These are phyloP conservation scores for Toxotes lorentzi DNA, from an alignment of 2,797 vertebrate species.

Conservation along the genomic window DNA sequence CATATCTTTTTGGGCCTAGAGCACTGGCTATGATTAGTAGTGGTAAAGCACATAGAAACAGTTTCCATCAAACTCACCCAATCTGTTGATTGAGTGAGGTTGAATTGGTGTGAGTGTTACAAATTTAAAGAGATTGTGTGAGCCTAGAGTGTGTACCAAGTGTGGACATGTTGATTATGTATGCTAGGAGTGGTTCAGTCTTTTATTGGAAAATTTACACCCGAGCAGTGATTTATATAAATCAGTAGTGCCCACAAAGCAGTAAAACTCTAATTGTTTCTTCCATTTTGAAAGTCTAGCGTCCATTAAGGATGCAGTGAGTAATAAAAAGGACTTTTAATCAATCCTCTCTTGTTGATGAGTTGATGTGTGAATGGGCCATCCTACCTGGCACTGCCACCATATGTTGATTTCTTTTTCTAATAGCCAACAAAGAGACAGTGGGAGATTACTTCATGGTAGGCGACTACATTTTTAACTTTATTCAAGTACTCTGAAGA, in stretches of 20 bases:
- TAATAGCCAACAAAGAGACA: slow-evolving; percentile 66
- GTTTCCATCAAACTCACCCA: slow-evolving; percentile 66
- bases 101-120: slow-evolving; percentile 67
- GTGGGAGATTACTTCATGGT: slow-evolving; percentile 59
- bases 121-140: slow-evolving; percentile 76
- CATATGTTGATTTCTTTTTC: slow-evolving; percentile 82
- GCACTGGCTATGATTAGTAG: slow-evolving; percentile 49
- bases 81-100: slow-evolving; percentile 70
- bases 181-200: slow-evolving; percentile 83
- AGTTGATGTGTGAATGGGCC: slow-evolving; percentile 84
- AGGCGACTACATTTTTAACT: slow-evolving; percentile 44
- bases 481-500: slow-evolving; percentile 16
- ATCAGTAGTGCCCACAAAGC: slow-evolving; percentile 87
- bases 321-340: slow-evolving; percentile 90
- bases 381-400: slow-evolving; percentile 78
- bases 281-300: slow-evolving; percentile 88
- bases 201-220: slow-evolving; percentile 89
- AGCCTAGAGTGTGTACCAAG: slow-evolving; percentile 71
- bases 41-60: slow-evolving; percentile 57
- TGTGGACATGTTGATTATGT: slow-evolving; percentile 85
- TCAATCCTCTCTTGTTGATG: slow-evolving; percentile 88
- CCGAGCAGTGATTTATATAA: slow-evolving; percentile 89
- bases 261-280: slow-evolving; percentile 90
- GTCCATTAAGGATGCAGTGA: slow-evolving; percentile 87
- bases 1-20: slow-evolving; percentile 46